Evolutionary conservation across 2,888 invertebrate genomes (phyloP).

Genomic region (Tenthredo scrophulariae): DNA sequence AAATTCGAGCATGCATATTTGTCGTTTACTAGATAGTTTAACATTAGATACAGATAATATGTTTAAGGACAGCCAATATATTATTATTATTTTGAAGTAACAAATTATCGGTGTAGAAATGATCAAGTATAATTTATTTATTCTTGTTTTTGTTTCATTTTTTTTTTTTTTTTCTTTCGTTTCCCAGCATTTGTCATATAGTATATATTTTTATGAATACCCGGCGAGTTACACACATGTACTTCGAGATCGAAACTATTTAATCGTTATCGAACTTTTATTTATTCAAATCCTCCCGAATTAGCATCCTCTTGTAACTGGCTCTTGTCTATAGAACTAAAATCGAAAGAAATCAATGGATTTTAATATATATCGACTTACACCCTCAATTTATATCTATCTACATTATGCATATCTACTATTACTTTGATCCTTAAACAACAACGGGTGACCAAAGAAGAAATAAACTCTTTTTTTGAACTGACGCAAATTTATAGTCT

Average conservation of each 20-base stretch:
- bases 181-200: conserved; percentile 13
- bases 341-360: conserved; percentile 53
- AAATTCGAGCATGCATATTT: conserved; percentile 38
- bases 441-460: neutral
- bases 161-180: neutral
- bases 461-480: neutral
- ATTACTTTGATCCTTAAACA: neutral
- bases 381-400: conserved; percentile 3
- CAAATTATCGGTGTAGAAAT: neutral
- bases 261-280: conserved; percentile 45
- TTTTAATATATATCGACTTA: conserved; percentile 35
- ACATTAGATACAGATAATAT: conserved; percentile 15
- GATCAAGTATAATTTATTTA: neutral
- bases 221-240: conserved; percentile 1
- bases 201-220: neutral
- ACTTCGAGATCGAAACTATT: conserved; percentile 44
- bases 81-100: neutral
- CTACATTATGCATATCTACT: neutral
- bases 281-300: conserved; percentile 41
- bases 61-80: conserved; percentile 7
- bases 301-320: conserved; percentile 53
- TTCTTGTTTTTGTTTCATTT: neutral
- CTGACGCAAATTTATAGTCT: neutral
- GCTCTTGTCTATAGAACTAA: conserved; percentile 54
- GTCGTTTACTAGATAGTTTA: neutral